These are phyloP conservation scores for Misgurnus mizolepis DNA, from an alignment of 2,113 vertebrate genomes.

Conservation along the genomic window DNA sequence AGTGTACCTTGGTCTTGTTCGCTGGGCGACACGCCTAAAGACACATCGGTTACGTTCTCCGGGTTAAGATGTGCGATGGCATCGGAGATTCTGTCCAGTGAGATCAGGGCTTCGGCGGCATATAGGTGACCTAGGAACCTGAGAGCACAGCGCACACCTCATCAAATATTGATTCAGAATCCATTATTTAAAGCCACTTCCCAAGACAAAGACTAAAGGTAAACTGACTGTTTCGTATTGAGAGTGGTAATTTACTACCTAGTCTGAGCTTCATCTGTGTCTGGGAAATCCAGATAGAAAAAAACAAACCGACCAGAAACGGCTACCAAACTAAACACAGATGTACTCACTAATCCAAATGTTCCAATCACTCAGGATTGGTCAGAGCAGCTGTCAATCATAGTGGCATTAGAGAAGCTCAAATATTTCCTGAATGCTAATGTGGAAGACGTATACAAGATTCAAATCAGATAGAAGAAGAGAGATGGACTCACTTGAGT, in stretches of 20 bases:
- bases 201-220: background rate
- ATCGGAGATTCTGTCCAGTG: constrained; percentile 96
- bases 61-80: constrained; percentile 96
- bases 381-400: constrained; percentile 9
- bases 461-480: background rate
- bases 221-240: background rate
- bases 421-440: constrained; percentile 7
- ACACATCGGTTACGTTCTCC: constrained; percentile 95
- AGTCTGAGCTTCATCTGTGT: constrained; percentile 2
- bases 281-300: background rate
- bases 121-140: constrained; percentile 98
- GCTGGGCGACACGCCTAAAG: constrained; percentile 86
- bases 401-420: constrained; percentile 5
- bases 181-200: constrained; percentile 14
- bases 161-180: constrained; percentile 23
- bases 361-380: constrained; percentile 19
- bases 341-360: no score
- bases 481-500: constrained; percentile 84
- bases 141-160: constrained; percentile 49
- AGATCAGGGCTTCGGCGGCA: constrained; percentile 97
- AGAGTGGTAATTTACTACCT: background rate
- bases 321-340: background rate
- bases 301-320: background rate
- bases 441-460: constrained; percentile 12
- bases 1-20: constrained; percentile 94